These are phyloP conservation scores for Gortyna flavago DNA, from an alignment of 2,888 invertebrate species.

Conservation along the genomic window DNA sequence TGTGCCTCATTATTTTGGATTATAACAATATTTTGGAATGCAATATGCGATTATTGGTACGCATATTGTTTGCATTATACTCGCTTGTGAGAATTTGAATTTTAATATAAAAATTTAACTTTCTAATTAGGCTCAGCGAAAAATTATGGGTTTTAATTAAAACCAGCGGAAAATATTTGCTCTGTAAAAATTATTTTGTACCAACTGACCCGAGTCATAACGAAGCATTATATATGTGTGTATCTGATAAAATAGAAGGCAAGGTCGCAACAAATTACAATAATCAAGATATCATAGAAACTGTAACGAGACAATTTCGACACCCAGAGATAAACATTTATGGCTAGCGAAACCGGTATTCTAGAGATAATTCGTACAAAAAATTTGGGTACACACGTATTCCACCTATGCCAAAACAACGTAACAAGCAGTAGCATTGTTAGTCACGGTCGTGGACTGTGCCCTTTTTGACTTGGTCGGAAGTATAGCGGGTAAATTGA, in stretches of 20 bases:
- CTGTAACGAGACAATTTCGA: conserved; percentile 70
- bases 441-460: conserved; percentile 65
- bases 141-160: conserved; percentile 63
- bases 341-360: conserved; percentile 68
- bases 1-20: conserved; percentile 86
- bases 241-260: conserved; percentile 33
- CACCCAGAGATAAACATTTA: conserved; percentile 74
- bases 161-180: conserved; percentile 33
- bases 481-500: conserved; percentile 63
- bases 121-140: conserved; percentile 60
- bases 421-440: conserved; percentile 60
- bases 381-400: conserved; percentile 53
- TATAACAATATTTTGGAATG: conserved; percentile 85
- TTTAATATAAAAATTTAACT: conserved; percentile 65
- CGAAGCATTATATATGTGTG: conserved; percentile 16
- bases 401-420: conserved; percentile 47
- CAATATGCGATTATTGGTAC: conserved; percentile 74
- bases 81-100: conserved; percentile 65
- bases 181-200: conserved; percentile 26
- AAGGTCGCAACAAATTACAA: conserved; percentile 63
- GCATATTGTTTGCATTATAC: conserved; percentile 62
- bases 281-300: conserved; percentile 73
- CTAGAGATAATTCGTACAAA: conserved; percentile 40
- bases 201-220: conserved; percentile 18
- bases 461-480: conserved; percentile 67